phyloP scores from a whole-genome alignment of 2,797 vertebrate species.

The Crocidura indochinensis region DNA sequence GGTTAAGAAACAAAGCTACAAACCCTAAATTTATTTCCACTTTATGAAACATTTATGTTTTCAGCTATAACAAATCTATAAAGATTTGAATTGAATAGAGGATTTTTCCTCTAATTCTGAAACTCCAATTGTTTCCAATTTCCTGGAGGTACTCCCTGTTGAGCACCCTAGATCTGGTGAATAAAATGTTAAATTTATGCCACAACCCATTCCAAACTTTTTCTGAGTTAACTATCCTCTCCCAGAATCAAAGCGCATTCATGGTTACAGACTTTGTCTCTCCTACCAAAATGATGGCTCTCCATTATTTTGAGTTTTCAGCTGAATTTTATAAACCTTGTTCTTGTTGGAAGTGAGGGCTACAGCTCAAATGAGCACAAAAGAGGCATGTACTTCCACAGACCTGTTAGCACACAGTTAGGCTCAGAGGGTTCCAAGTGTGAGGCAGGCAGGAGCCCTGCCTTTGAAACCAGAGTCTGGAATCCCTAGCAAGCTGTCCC shows the following conservation, averaged over 20 bases:
- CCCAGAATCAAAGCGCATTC: neutral
- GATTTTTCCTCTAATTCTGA: neutral
- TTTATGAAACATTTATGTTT: no score
- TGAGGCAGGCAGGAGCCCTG: neutral
- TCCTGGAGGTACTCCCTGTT: neutral
- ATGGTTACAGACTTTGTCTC: neutral
- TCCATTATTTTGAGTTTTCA: neutral
- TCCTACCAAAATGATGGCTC: neutral
- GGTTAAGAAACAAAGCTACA: neutral
- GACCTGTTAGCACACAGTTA: neutral
- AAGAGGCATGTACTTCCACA: neutral
- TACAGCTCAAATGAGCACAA: neutral
- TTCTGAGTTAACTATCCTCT: neutral
- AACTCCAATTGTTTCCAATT: slow-evolving; percentile 14
- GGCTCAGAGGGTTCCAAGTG: neutral
- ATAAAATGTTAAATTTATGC: neutral
- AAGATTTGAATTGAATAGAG: neutral
- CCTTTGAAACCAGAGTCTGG: neutral
- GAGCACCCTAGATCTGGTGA: neutral
- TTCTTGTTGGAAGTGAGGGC: neutral
- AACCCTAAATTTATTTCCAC: no score
- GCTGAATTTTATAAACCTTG: neutral
- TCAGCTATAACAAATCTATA: no score
- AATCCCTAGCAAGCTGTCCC: slow-evolving; percentile 36
- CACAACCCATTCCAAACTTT: no score